Conservation (phyloP, 2,888 invertebrate species). For the Sialis fuliginosa region DNA sequence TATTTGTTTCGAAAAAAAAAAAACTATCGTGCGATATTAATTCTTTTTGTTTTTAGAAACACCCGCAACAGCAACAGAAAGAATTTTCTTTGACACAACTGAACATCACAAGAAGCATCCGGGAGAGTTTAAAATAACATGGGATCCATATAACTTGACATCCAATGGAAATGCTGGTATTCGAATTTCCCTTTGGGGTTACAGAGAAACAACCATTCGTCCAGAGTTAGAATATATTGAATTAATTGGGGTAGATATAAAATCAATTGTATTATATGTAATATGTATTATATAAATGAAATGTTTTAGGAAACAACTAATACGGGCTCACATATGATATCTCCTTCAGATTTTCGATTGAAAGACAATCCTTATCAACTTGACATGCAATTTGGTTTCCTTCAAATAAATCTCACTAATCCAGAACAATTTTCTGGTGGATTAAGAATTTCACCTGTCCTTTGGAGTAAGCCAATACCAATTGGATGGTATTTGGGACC, state of each 20-base stretch:
- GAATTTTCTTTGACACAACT: constrained; percentile 62
- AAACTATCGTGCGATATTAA: too few relatives aligned
- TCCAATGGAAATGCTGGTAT: constrained; percentile 58
- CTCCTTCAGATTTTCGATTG: constrained; percentile 51
- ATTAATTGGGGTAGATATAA: constrained; percentile 38
- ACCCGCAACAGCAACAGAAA: constrained; percentile 70
- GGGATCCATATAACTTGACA: constrained; percentile 76
- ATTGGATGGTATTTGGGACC: constrained; percentile 82
- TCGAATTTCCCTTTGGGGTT: constrained; percentile 76
- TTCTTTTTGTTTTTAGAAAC: constrained; percentile 54
- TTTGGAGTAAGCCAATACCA: constrained; percentile 88
- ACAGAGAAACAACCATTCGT: constrained; percentile 62
- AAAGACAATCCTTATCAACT: constrained; percentile 47
- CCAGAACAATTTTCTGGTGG: constrained; percentile 17
- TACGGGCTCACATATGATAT: constrained; percentile 52
- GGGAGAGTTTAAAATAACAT: constrained; percentile 56
- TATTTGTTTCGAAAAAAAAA: too few relatives aligned
- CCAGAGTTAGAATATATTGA: constrained; percentile 73
- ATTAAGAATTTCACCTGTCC: constrained; percentile 25
- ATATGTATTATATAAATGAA: background rate
- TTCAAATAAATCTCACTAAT: constrained; percentile 69
- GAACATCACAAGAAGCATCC: constrained; percentile 57
- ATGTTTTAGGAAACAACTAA: constrained; percentile 29
- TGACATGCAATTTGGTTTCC: constrained; percentile 71
- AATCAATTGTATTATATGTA: constrained; percentile 12